phyloP scores from a whole-genome alignment of 2,888 invertebrate species.

The Ophion costatus region DNA sequence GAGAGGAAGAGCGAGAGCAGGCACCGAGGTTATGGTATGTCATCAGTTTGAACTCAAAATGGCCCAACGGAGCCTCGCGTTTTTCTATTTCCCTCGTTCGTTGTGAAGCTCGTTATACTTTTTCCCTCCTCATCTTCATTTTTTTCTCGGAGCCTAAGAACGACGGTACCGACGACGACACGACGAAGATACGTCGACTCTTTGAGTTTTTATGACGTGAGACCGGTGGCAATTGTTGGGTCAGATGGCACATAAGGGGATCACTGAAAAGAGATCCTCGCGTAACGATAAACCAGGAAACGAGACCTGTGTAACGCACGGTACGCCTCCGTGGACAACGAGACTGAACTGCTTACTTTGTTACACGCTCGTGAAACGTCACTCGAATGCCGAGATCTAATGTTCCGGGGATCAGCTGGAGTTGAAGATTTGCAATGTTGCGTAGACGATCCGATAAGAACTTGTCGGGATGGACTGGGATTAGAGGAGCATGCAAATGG shows the following conservation, averaged over 20 bases:
- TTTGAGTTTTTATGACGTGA: constrained; percentile 79
- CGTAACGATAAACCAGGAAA: constrained; percentile 76
- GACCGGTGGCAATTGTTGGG: constrained; percentile 67
- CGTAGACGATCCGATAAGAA: not conserved
- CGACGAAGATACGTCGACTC: constrained; percentile 7
- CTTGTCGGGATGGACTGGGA: not conserved
- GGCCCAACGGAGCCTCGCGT: not conserved
- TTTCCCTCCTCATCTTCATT: constrained; percentile 22
- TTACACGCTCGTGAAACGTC: not conserved
- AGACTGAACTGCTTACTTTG: constrained; percentile 8
- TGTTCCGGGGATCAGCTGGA: not conserved
- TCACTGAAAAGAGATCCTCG: constrained; percentile 73
- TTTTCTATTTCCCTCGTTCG: not conserved
- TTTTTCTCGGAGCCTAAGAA: not conserved
- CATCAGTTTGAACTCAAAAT: not conserved
- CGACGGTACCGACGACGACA: not conserved
- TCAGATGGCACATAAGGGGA: constrained; percentile 64
- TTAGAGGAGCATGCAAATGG: not conserved
- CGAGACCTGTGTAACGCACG: constrained; percentile 64
- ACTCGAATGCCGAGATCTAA: not conserved
- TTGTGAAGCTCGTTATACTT: constrained; percentile 4
- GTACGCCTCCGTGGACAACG: constrained; percentile 21
- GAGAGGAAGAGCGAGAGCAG: constrained; percentile 1
- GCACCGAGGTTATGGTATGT: not conserved
- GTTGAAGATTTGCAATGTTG: not conserved